These are phyloP conservation scores for Tragopan temminckii DNA, from an alignment of 2,797 vertebrate genomes.

Conservation along the genomic window DNA sequence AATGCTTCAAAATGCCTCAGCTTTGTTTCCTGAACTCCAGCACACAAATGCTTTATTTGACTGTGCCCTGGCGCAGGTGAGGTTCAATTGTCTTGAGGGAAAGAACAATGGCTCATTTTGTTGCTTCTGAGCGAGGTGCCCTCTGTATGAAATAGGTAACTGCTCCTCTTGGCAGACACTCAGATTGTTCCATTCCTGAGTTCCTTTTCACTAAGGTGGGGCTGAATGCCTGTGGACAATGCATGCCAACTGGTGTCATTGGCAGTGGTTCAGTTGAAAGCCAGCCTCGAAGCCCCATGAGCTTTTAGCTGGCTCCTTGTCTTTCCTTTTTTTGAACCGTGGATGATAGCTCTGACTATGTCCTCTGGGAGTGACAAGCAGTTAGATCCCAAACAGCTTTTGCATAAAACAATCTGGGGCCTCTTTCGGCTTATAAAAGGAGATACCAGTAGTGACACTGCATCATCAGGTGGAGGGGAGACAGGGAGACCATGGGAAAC, in stretches of 20 bases:
- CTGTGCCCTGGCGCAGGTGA: neutral
- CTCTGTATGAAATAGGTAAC: neutral
- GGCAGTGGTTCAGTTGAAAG: accelerated
- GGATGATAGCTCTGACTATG: neutral
- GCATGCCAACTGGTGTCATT: neutral
- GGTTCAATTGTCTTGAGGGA: accelerated
- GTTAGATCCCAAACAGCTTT: neutral
- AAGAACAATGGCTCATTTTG: accelerated
- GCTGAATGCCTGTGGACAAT: neutral
- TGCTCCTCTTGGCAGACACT: neutral
- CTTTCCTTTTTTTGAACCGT: accelerated
- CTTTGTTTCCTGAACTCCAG: neutral
- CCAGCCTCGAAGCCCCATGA: accelerated
- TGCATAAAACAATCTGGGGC: neutral
- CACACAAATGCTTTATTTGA: accelerated
- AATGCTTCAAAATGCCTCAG: conserved; percentile 18
- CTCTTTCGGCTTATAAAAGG: neutral
- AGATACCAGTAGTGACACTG: accelerated
- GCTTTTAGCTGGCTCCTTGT: neutral
- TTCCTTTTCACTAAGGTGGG: neutral
- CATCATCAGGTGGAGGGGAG: accelerated
- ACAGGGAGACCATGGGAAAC: neutral
- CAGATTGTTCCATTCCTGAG: accelerated
- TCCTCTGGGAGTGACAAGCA: neutral
- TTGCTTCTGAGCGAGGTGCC: accelerated